Base-by-base conservation (phyloP, 2,888 invertebrate species). In the Camponotus fellah region DNA sequence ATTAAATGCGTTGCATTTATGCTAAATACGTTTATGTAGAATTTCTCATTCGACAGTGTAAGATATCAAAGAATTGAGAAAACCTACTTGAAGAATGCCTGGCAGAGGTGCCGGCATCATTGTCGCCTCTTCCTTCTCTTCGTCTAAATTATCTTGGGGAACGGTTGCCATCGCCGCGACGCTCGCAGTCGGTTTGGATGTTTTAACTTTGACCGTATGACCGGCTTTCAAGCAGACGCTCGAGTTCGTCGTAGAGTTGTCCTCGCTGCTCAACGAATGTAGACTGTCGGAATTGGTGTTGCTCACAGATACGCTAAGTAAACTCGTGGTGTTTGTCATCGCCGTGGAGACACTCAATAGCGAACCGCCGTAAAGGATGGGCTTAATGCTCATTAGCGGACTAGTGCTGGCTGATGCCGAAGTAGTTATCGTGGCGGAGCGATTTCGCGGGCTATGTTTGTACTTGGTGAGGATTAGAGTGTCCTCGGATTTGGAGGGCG, bases 401-500 rank as follows among this genome's bases (percentile, higher is more conserved):
- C 97, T 97, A 0, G 97, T 97, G 68, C 96, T 96, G 14, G 96
- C 97, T 4, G 96, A 97, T 79, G 96, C 96, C 91, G 96, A 97
- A 0, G 96, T 95, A 0, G 96, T 95, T 86, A 96, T 95, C 71
- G 96, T 96, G 87, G 96, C 96, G 3, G 96, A 96, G 85, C 96
- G 95, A 75, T 94, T 95, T 64, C 96, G 95, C 69, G 96, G 96
- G 0, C 92, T 92, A 82, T 94, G 93, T 62, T 93, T 93, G 88
- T 94, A 94, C 82, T 95, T 95, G 92, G 89, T 95, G 94, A 96
- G 95, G 0, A 96, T 96, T 8, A 98, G 94, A 0, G 97, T 97
- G 91, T 98, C 98, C 93, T 98, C 98, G 86, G 98, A 98, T 71
- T 97, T 96, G 0, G 98, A 98, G 0, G 98, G 97, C 5, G 97